These are phyloP conservation scores for Acyrthosiphon pisum DNA, from an alignment of 1,140 invertebrate genomes.

Conservation along the genomic window DNA sequence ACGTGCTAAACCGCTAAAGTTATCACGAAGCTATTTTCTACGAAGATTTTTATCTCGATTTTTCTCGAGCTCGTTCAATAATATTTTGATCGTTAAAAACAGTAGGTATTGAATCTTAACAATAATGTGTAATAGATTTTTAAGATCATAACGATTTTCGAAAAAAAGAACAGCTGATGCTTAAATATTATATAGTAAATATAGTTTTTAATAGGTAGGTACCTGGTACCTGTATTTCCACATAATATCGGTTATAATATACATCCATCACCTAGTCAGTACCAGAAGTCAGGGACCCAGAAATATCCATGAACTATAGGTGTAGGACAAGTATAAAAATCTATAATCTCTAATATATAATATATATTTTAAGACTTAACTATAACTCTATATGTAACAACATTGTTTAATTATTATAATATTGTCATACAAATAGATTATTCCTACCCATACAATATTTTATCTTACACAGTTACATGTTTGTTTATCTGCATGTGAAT, in stretches of 20 bases:
- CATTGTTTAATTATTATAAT: no score
- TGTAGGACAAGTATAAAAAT: not conserved
- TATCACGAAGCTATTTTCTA: not conserved
- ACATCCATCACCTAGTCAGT: no score
- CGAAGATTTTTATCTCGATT: not conserved
- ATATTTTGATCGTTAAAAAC: not conserved
- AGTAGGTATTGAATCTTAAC: not conserved
- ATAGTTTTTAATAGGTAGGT: not conserved
- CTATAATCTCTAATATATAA: no score
- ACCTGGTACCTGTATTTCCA: not conserved
- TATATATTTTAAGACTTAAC: not conserved
- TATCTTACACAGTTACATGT: no score
- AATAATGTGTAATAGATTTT: not conserved
- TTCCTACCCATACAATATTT: not conserved
- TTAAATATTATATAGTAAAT: not conserved
- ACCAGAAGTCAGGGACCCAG: not conserved
- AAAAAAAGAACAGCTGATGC: not conserved
- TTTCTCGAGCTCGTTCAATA: not conserved
- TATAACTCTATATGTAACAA: no score
- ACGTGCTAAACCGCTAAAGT: conserved; percentile 2
- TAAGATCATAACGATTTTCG: not conserved
- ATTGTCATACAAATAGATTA: not conserved
- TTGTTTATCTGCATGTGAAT: no score
- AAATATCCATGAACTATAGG: not conserved
- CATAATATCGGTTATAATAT: not conserved